Conservation (phyloP, 2,797 vertebrate genomes). For the Dallia pectoralis region DNA sequence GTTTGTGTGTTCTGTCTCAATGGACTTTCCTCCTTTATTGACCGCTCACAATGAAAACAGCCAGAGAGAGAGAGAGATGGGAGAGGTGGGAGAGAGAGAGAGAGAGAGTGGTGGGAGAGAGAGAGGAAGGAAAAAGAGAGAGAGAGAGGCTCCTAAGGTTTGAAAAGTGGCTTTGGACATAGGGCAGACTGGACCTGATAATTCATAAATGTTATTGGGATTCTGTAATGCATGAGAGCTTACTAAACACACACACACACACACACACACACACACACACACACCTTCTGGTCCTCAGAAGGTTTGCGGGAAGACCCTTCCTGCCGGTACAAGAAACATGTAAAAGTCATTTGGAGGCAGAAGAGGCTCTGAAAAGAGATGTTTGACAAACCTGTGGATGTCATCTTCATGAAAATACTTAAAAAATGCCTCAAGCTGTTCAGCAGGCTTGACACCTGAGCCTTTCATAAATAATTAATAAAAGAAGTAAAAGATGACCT, state of each 20-base stretch:
- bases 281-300: background rate
- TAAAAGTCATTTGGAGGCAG: background rate
- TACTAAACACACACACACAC: background rate
- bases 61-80: slow-evolving; percentile 9
- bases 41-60: slow-evolving; percentile 8
- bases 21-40: slow-evolving; percentile 2
- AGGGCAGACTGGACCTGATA: background rate
- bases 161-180: background rate
- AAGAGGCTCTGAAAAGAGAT: background rate
- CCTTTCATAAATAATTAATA: background rate
- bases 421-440: background rate
- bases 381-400: background rate
- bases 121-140: slow-evolving; percentile 1
- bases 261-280: background rate
- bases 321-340: background rate
- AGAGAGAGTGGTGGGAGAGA: background rate
- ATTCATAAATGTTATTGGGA: background rate
- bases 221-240: background rate
- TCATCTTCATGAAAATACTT: background rate
- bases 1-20: slow-evolving; percentile 7
- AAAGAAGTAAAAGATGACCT: background rate
- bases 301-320: background rate
- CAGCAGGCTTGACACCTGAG: background rate
- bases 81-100: background rate
- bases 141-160: background rate